phyloP scores from a whole-genome alignment of 2,888 invertebrate species.

The Nephrotoma guestfalica region DNA sequence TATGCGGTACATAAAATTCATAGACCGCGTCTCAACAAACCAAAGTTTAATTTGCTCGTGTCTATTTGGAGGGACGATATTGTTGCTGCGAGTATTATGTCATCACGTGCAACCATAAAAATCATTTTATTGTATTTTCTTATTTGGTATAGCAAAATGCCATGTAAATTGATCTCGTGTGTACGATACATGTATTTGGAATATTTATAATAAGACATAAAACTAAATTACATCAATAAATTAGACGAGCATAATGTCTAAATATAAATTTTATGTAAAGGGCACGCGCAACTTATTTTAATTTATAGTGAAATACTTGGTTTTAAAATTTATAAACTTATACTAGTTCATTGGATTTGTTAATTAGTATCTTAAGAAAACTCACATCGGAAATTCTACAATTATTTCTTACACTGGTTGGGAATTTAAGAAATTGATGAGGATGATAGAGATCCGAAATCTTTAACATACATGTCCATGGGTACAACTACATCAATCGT shows the following conservation, averaged over 20 bases:
- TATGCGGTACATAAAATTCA: not conserved
- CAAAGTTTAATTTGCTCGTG: not conserved
- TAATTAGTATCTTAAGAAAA: too few relatives aligned
- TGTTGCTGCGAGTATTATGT: not conserved
- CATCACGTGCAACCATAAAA: not conserved
- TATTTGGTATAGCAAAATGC: not conserved
- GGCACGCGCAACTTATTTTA: not conserved
- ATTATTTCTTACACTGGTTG: too few relatives aligned
- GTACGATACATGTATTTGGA: not conserved
- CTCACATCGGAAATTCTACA: too few relatives aligned
- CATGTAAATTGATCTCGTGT: not conserved
- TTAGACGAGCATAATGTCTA: not conserved
- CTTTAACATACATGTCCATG: too few relatives aligned
- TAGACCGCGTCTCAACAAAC: not conserved
- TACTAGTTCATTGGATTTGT: too few relatives aligned
- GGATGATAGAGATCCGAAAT: too few relatives aligned
- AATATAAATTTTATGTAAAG: not conserved
- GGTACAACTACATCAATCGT: too few relatives aligned
- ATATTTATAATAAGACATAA: not conserved
- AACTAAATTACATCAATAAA: not conserved
- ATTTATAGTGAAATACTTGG: not conserved
- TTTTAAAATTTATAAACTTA: too few relatives aligned
- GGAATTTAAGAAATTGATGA: too few relatives aligned
- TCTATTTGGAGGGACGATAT: not conserved
- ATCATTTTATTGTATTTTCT: not conserved